A percentile compares a stretch with the other conserved stretches of the same genome.
phyloP scores from a whole-genome alignment of 2,113 vertebrate species.

The Cyrtonyx montezumae region DNA sequence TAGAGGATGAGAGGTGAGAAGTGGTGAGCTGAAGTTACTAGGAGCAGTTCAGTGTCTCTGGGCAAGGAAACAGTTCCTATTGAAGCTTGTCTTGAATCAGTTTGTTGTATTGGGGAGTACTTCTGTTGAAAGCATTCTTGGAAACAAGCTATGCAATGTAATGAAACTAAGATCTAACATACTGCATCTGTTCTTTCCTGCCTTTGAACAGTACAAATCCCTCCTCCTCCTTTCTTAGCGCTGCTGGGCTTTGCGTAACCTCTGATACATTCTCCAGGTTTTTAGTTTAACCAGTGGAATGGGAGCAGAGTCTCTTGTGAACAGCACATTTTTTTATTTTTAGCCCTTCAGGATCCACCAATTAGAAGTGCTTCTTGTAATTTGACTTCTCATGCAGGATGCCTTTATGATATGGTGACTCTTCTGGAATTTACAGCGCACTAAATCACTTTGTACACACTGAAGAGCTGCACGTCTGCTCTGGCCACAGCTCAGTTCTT shows the following conservation, averaged over 20 bases:
- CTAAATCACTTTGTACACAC: background rate
- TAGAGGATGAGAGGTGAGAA: background rate
- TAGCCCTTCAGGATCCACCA: background rate
- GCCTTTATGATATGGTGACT: background rate
- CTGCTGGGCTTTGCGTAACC: slow-evolving; percentile 1
- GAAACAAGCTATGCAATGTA: slow-evolving; percentile 8
- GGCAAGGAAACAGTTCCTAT: background rate
- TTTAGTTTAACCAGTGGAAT: slow-evolving; percentile 21
- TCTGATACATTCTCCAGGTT: slow-evolving; percentile 51
- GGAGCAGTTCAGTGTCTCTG: background rate
- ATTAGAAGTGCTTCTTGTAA: slow-evolving; percentile 16
- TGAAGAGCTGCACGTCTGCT: background rate
- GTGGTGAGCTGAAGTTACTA: background rate
- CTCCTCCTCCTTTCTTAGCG: slow-evolving; percentile 57
- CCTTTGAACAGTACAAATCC: slow-evolving; percentile 47
- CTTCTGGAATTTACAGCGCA: background rate
- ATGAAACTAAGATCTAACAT: slow-evolving; percentile 24
- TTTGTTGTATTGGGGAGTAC: background rate
- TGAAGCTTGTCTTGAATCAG: background rate
- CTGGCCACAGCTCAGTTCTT: background rate
- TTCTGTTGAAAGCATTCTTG: slow-evolving; percentile 53
- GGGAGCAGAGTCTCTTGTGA: background rate
- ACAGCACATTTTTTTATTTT: slow-evolving; percentile 29
- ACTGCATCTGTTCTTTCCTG: slow-evolving; percentile 47
- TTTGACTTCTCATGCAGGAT: background rate